Evolutionary conservation across 2,797 vertebrate genomes (phyloP), one percentile per base, ranked within the genome.

Genomic region (Gobionotothen gibberifrons): DNA sequence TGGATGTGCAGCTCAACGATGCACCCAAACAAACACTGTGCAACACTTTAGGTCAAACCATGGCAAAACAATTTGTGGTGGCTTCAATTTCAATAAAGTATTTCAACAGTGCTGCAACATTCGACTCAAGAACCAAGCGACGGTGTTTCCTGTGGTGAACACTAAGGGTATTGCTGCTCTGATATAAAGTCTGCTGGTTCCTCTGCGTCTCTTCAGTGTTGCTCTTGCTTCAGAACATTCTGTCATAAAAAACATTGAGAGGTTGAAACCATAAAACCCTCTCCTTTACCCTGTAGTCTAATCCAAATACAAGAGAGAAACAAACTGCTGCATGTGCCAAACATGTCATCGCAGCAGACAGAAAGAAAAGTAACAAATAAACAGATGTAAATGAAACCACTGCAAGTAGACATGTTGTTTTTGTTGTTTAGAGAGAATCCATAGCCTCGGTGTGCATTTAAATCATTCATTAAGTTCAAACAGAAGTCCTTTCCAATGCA

Each of bases 251-350:
- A 82, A 39, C 12, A 26, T 52, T 49, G 67, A 82, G 75, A 55
- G 62, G 46, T 79, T 44, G 46, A 81, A 77, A 64, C 62, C 65
- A 71, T 0, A 36, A 63, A 66, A 72, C 60, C 52, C 48, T 61
- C 74, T 78, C 56, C 73, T 89, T 94, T 93, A 95, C 95, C 94
- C 94, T 95, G 94, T 95, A 89, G 91, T 93, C 87, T 87, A 89
- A 78, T 93, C 86, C 81, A 90, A 89, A 78, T 74, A 83, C 69
- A 85, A 88, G 81, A 57, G 57, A 72, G 72, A 78, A 63, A 76
- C 61, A 15, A 79, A 65, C 57, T n/a, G 77, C 40, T 73, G 32
- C 80, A 78, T 29, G 61, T 46, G 71, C 85, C 83, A 85, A 76
- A 69, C 56, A 48, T 47, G 53, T 85, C 79, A 77, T 63, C 72